Base-by-base conservation (phyloP, 64 coral and sea anemone genomes). In the Dendrophyllia cribrosa region DNA sequence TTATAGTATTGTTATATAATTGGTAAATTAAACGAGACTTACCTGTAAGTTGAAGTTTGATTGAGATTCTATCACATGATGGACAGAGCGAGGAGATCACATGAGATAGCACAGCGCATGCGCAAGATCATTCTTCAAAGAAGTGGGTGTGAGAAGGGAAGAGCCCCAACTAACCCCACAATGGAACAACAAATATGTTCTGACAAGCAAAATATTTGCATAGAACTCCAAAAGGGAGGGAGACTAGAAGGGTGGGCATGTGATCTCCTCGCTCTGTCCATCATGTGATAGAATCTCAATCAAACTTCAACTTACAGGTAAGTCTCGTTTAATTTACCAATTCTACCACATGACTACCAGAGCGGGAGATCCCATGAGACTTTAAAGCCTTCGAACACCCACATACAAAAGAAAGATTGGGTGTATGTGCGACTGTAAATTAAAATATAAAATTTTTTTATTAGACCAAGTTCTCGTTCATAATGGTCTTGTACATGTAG, bases 331-430 rank as follows among this genome's bases (percentile, higher is more conserved):
- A 87, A 87, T 69, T 50, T 72, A 19, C 19, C 72, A 50, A 77
- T 62, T 77, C 45, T 73, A 73, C 76, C 72, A 88, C 86, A 74
- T 74, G 71, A 75, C 50, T 58, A 10, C 72, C 72, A 61, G 70
- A 76, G 69, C 59, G 14, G 86, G 86, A 88, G 73, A 89, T 89
- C 87, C 87, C 60, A 78, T 89, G 72, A 89, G 55, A 89, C 55
- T 77, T 89, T 77, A 89, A 89, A 89, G 87, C 87, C 87, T 89
- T 89, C 10, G 56, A 89, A 66, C 73, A 89, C 87, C 72, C 51
- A 76, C 72, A 72, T 24, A 4, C 50, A 58, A 64, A 77, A 6
- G 77, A 34, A 20, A 58, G 22, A 23, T 0, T 3, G 51, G 20
- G 6, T 55, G 61, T 20, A 26, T 13, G 7, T 10, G 59, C 34